Evolutionary conservation across 1,140 invertebrate genomes (phyloP).

Genomic region (Nylanderia fulva): DNA sequence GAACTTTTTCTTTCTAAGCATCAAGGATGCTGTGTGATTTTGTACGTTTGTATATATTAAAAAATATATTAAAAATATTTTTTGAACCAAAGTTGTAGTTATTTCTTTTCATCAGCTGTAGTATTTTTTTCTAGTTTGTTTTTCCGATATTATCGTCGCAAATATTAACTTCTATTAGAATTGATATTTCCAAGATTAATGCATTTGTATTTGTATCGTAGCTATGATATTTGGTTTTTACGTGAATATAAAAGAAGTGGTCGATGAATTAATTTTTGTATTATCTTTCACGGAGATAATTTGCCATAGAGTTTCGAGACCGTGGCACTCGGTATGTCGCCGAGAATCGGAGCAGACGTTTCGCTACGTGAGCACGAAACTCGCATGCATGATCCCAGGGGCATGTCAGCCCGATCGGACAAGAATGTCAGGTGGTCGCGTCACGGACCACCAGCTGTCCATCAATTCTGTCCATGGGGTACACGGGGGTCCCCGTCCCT

Average conservation of each 20-base stretch:
- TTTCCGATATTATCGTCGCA: neutral
- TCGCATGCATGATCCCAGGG: slow-evolving; percentile 81
- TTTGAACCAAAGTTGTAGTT: neutral
- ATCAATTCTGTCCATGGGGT: slow-evolving; percentile 80
- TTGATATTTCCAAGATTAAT: neutral
- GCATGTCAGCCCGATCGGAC: slow-evolving; percentile 81
- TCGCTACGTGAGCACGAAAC: slow-evolving; percentile 80
- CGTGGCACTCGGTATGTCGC: slow-evolving; percentile 34
- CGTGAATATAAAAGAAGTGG: neutral
- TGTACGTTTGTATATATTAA: neutral
- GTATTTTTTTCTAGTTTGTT: neutral
- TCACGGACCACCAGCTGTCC: slow-evolving; percentile 83
- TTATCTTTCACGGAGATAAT: slow-evolving; percentile 26
- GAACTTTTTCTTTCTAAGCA: neutral
- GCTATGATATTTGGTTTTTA: neutral
- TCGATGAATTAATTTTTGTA: neutral
- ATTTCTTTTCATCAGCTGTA: neutral
- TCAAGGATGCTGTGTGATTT: neutral
- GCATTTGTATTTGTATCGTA: neutral
- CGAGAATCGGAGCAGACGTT: slow-evolving; percentile 75
- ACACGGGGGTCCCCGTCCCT: slow-evolving; percentile 67
- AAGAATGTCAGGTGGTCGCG: slow-evolving; percentile 82
- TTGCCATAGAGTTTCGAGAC: slow-evolving; percentile 31
- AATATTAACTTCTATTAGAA: neutral
- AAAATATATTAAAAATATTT: neutral